phyloP scores from a whole-genome alignment of 2,888 invertebrate genomes.

The Drosophila anomalipes region DNA sequence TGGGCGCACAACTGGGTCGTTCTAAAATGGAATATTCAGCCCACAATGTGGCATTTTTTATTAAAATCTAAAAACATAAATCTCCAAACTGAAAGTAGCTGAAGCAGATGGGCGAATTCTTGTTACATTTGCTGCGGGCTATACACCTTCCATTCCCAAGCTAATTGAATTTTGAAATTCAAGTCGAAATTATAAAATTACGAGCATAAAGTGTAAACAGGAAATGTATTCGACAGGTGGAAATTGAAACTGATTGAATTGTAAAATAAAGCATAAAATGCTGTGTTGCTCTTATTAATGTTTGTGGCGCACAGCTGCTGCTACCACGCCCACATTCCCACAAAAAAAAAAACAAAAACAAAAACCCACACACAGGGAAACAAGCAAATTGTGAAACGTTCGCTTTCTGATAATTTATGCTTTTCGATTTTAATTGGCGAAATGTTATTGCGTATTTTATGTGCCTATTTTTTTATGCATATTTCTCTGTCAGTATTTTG shows the following conservation, averaged over 20 bases:
- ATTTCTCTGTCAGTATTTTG: conserved; percentile 46
- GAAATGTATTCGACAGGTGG: conserved; percentile 80
- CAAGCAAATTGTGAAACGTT: background rate
- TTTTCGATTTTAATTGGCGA: conserved; percentile 73
- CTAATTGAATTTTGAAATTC: conserved; percentile 78
- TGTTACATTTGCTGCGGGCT: conserved; percentile 13
- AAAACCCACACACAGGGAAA: background rate
- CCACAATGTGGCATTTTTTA: conserved; percentile 71
- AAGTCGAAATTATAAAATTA: conserved; percentile 76
- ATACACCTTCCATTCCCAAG: conserved; percentile 15
- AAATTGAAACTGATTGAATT: conserved; percentile 80
- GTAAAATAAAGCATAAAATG: conserved; percentile 74
- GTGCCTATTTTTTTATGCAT: conserved; percentile 49
- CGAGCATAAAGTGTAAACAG: conserved; percentile 74
- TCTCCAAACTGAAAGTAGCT: conserved; percentile 62
- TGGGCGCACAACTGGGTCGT: conserved; percentile 10
- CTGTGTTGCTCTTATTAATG: conserved; percentile 52
- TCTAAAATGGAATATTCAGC: conserved; percentile 14
- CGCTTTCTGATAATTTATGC: conserved; percentile 66
- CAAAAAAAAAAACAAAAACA: conserved; percentile 2
- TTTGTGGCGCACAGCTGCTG: conserved; percentile 55
- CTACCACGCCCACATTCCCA: conserved; percentile 22
- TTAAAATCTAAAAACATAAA: conserved; percentile 76
- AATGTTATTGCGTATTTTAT: conserved; percentile 64
- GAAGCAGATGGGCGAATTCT: conserved; percentile 29